A percentile compares a stretch with the other conserved stretches of the same genome.
Evolutionary conservation across 2,888 invertebrate genomes (phyloP).

Genomic region (Lypha dubia): DNA sequence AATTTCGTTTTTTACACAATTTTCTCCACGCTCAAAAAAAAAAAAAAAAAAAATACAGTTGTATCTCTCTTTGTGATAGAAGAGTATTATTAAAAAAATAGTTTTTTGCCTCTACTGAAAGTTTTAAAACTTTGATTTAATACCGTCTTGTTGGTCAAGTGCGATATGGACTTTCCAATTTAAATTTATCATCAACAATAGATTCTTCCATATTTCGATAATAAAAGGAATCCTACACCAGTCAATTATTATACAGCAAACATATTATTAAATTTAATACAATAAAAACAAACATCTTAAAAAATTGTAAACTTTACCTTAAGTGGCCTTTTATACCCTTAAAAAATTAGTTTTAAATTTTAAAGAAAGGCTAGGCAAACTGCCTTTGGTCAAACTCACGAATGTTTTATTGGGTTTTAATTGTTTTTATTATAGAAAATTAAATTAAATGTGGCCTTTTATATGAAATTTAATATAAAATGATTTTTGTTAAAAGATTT

Average conservation of each 20-base stretch:
- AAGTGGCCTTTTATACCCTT: constrained; percentile 34
- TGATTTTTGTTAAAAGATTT: neutral
- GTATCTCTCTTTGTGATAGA: too few species aligned
- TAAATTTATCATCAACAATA: constrained; percentile 48
- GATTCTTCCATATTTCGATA: constrained; percentile 52
- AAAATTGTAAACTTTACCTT: neutral
- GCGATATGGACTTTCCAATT: constrained; percentile 25
- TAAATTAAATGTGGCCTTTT: constrained; percentile 41
- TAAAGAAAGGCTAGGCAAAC: neutral
- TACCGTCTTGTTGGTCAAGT: too few species aligned
- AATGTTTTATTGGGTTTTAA: constrained; percentile 24
- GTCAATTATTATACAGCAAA: constrained; percentile 35
- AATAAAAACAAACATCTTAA: constrained; percentile 23
- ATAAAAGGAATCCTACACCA: constrained; percentile 29
- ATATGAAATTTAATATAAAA: constrained; percentile 34
- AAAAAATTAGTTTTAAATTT: constrained; percentile 29
- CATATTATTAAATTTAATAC: constrained; percentile 22
- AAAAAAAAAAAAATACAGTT: too few species aligned
- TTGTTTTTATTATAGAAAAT: constrained; percentile 39
- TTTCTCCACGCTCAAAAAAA: too few species aligned
- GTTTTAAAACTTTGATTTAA: too few species aligned
- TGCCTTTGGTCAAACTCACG: constrained; percentile 8
- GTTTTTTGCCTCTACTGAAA: too few species aligned
- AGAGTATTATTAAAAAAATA: too few species aligned
- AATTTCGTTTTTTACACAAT: too few species aligned